Base-by-base conservation (phyloP, 2,113 vertebrate species). In the Silurus asotus region DNA sequence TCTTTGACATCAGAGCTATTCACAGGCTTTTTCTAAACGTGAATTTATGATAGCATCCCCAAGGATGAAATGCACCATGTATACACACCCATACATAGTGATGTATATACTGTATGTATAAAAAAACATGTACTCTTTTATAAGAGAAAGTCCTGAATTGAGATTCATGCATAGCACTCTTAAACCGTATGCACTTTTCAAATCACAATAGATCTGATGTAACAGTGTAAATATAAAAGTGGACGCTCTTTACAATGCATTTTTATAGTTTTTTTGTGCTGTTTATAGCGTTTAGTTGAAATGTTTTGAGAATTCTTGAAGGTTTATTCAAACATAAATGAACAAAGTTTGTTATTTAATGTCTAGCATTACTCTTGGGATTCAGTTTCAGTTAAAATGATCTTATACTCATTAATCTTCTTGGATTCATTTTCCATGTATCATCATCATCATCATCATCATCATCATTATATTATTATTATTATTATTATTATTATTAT, bases 1-100 rank as follows among this genome's bases (percentile, higher is more conserved):
- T 85, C 45, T 86, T 84, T 62, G 80, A 86, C 51, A 48, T 84
- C 14, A 72, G 56, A 74, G 55, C 23, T 48, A 65, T 78, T 78
- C 61, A 69, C 58, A 78, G 69, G 82, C 64, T 56, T 64, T 78
- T 0, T n/a, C 8, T 56, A 7, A 14, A 11, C 6, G 56, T 86
- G 86, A 84, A 80, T 19, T 37, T 59, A 53, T 58, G 25, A 79
- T 78, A 53, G 51, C 25, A 11, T 76, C 51, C 49, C 13, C 51
- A 15, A 25, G 51, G 51, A 76, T 25, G 76, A 59, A 59, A 58
- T 59, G 3, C 6, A 19, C 25, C 23, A 37, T 58, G 11, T 62
- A 84, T 8, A 58, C 69, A 85, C 72, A 85, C 25, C 83, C 20
- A 65, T 51, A 49, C 56, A 25, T 51, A 58, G 48, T 51, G 51